Evolutionary conservation across 1,140 invertebrate genomes (phyloP).

Genomic region (Danaus melanippus): DNA sequence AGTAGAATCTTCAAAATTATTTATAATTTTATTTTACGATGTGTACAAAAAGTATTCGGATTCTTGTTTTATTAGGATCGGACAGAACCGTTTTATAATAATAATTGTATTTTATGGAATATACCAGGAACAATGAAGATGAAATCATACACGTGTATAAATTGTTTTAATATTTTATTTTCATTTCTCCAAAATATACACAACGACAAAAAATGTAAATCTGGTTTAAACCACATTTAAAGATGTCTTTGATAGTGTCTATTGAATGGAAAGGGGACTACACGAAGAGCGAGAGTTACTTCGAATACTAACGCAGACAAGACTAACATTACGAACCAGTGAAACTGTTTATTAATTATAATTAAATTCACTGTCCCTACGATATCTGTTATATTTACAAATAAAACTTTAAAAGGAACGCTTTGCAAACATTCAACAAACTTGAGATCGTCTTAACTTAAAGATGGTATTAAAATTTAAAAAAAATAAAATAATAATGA

Average conservation of each 20-base stretch:
- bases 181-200: conserved; percentile 70
- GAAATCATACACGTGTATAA: conserved; percentile 36
- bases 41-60: too few relatives aligned
- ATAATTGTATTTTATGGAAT: too few relatives aligned
- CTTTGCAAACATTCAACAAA: conserved; percentile 72
- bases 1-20: too few relatives aligned
- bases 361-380: conserved; percentile 64
- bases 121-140: too few relatives aligned
- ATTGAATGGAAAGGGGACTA: conserved; percentile 62
- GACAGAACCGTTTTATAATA: too few relatives aligned
- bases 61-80: too few relatives aligned
- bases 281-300: conserved; percentile 60
- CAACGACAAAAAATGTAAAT: conserved; percentile 67
- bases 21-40: too few relatives aligned
- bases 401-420: conserved; percentile 72
- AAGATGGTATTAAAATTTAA: conserved; percentile 67
- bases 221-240: conserved; percentile 58
- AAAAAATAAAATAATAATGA: conserved; percentile 58
- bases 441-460: conserved; percentile 71
- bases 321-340: conserved; percentile 53
- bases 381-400: conserved; percentile 69
- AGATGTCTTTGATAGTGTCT: conserved; percentile 59
- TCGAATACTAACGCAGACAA: conserved; percentile 43
- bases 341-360: conserved; percentile 7
- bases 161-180: conserved; percentile 70